Evolutionary conservation across 1,140 invertebrate genomes (phyloP).

Genomic region (Helicoverpa armigera): DNA sequence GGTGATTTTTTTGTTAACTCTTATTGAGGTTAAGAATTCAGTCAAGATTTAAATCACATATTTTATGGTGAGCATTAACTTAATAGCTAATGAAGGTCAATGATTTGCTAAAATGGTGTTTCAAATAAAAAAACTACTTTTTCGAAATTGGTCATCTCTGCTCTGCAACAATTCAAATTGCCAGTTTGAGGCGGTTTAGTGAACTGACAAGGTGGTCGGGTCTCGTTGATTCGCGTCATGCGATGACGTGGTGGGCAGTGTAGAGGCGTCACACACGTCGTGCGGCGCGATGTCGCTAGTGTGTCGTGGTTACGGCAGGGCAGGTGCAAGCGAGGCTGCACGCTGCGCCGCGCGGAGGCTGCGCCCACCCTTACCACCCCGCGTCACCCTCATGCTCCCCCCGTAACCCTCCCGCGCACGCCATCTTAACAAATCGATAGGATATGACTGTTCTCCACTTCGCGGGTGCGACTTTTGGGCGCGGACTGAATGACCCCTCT

Average conservation of each 20-base stretch:
- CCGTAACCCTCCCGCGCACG: slow-evolving; percentile 81
- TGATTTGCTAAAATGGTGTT: not conserved
- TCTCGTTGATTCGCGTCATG: not conserved
- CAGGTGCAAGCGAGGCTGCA: slow-evolving; percentile 80
- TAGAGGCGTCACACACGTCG: slow-evolving; percentile 43
- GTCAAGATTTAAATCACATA: not conserved
- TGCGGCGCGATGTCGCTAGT: slow-evolving; percentile 73
- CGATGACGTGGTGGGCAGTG: slow-evolving; percentile 27
- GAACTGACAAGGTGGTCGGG: not conserved
- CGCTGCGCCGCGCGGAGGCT: slow-evolving; percentile 75
- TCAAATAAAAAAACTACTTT: not conserved
- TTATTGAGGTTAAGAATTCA: not conserved
- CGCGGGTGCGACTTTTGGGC: slow-evolving; percentile 82
- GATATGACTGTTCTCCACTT: slow-evolving; percentile 87
- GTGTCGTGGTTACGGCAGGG: slow-evolving; percentile 73
- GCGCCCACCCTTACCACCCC: slow-evolving; percentile 66
- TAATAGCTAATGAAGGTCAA: not conserved
- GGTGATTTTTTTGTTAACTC: not conserved
- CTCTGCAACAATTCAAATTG: not conserved
- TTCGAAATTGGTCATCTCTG: not conserved
- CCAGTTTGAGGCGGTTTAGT: slow-evolving; percentile 21
- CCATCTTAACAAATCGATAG: slow-evolving; percentile 88
- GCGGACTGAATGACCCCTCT: slow-evolving; percentile 79
- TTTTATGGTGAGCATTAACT: not conserved
- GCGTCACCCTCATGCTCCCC: slow-evolving; percentile 67